A percentile compares a stretch with the other conserved stretches of the same genome.
These are phyloP conservation scores for Tragelaphus buxtoni DNA, from an alignment of 2,113 vertebrate species.

Conservation along the genomic window DNA sequence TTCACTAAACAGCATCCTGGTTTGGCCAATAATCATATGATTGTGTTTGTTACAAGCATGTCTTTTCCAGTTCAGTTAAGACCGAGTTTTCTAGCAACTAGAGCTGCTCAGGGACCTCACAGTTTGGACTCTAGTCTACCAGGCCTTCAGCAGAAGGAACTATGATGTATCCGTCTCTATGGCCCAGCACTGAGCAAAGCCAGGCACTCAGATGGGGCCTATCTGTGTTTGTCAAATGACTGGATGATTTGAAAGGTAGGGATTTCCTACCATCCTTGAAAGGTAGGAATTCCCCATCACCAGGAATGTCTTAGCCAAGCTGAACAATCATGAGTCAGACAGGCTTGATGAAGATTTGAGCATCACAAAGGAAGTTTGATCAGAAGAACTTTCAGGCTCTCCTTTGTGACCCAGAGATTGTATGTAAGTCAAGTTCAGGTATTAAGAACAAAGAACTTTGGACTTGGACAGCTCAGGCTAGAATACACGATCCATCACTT, in stretches of 20 bases:
- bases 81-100: not conserved
- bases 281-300: not conserved
- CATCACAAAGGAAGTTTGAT: not conserved
- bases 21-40: not conserved
- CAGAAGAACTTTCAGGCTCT: not conserved
- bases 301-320: not conserved
- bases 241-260: not conserved
- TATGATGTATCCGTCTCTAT: rapidly evolving
- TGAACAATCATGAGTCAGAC: not conserved
- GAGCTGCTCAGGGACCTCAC: not conserved
- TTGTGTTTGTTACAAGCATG: not conserved
- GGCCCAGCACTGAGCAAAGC: not conserved
- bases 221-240: not conserved
- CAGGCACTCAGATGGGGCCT: not conserved
- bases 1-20: not conserved
- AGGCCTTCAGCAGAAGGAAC: not conserved
- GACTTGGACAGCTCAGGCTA: not conserved
- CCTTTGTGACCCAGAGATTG: too few species aligned
- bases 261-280: rapidly evolving
- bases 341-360: not conserved
- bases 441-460: not conserved
- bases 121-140: not conserved
- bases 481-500: not conserved
- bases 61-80: not conserved
- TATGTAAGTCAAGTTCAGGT: not conserved